These are phyloP conservation scores for Rynchops niger DNA, from an alignment of 2,113 vertebrate genomes.

Conservation along the genomic window DNA sequence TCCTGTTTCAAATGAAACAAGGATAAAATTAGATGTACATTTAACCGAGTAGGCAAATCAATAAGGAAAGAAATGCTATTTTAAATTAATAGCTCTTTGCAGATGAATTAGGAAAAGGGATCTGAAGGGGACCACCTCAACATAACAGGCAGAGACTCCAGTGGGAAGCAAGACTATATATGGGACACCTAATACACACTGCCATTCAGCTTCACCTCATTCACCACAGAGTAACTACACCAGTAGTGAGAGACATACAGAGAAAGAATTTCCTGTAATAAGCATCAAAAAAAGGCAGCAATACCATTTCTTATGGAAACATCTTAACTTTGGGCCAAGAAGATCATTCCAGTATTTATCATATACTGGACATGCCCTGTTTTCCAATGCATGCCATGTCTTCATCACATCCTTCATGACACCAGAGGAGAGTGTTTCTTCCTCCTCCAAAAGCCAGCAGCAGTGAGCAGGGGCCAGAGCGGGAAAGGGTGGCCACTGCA, in stretches of 20 bases:
- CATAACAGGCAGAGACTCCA: not conserved
- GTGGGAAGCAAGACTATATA: not conserved
- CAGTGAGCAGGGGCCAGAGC: not conserved
- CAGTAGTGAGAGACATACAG: not conserved
- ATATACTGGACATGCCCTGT: not conserved
- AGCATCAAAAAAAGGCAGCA: not conserved
- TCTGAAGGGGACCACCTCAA: not conserved
- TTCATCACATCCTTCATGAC: not conserved
- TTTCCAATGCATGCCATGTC: not conserved
- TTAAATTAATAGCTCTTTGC: not conserved
- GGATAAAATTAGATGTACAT: not conserved
- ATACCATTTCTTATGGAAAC: not conserved
- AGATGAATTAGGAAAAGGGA: not conserved
- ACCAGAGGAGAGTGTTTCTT: not conserved
- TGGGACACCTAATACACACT: not conserved
- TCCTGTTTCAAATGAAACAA: not conserved
- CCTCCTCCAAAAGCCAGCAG: not conserved
- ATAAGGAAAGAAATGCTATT: not conserved
- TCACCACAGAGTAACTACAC: not conserved
- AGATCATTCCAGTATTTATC: not conserved
- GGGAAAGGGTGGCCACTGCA: not conserved
- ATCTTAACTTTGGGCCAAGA: not conserved
- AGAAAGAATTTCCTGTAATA: not conserved
- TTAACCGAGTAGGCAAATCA: not conserved
- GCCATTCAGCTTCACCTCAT: not conserved